Evolutionary conservation across 2,888 invertebrate species (phyloP).

Genomic region (Acrobasis suavella): DNA sequence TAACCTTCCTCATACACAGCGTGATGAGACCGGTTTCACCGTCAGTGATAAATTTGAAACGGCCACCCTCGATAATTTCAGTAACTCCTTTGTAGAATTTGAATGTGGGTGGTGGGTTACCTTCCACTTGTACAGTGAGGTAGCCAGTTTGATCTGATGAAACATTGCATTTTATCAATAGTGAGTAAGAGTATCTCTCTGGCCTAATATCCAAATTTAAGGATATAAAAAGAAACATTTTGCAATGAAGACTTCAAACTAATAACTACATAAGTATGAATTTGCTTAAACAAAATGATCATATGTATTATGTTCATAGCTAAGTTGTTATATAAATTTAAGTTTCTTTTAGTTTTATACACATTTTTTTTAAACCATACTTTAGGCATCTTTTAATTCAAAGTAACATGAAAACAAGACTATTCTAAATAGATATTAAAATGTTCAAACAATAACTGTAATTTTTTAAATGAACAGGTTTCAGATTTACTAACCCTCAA

Average conservation of each 20-base stretch:
- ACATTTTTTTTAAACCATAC: too few relatives aligned
- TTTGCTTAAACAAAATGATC: too few relatives aligned
- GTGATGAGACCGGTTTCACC: slow-evolving; percentile 96
- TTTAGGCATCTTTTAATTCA: not conserved
- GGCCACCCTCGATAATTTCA: slow-evolving; percentile 96
- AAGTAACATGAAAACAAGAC: not conserved
- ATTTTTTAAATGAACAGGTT: not conserved
- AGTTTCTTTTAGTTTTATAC: too few relatives aligned
- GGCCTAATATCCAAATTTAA: too few relatives aligned
- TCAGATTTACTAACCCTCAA: slow-evolving; percentile 88
- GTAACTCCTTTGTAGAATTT: slow-evolving; percentile 97
- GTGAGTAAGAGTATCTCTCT: too few relatives aligned
- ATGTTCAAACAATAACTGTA: not conserved
- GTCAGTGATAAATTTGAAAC: slow-evolving; percentile 97
- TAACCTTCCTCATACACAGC: slow-evolving; percentile 96
- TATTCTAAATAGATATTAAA: not conserved
- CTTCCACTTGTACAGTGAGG: slow-evolving; percentile 95
- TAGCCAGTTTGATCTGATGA: slow-evolving; percentile 93
- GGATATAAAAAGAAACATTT: too few relatives aligned
- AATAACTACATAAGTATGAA: too few relatives aligned
- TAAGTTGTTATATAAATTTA: too few relatives aligned
- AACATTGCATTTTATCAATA: too few relatives aligned
- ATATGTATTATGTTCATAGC: too few relatives aligned
- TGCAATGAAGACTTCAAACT: too few relatives aligned
- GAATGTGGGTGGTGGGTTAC: slow-evolving; percentile 96